A percentile compares a stretch with the other conserved stretches of the same genome.
Evolutionary conservation across 2,113 vertebrate species (phyloP).

Genomic region (Crotalus helleri): DNA sequence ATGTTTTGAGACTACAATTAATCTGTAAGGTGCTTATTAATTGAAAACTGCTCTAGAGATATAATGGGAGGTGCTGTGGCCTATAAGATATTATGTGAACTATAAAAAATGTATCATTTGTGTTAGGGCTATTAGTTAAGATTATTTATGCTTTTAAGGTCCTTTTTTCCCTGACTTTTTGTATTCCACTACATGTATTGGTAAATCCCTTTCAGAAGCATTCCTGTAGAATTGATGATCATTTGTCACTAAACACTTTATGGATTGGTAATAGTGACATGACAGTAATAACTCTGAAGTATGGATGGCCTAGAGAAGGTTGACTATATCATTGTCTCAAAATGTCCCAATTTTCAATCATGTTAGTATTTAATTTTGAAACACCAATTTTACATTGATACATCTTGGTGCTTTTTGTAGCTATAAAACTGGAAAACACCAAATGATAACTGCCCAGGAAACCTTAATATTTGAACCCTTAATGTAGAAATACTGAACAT

Average conservation of each 20-base stretch:
- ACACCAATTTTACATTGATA: not conserved
- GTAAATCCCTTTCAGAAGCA: not conserved
- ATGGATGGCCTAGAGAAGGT: not conserved
- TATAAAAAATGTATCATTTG: not conserved
- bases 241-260: not conserved
- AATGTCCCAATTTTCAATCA: not conserved
- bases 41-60: not conserved
- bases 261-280: not conserved
- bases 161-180: not conserved
- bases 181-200: not conserved
- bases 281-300: not conserved
- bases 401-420: constrained; percentile 1
- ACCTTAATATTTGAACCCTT: not conserved
- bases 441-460: not conserved
- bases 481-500: constrained; percentile 42
- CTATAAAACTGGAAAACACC: not conserved
- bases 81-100: not conserved
- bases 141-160: not conserved
- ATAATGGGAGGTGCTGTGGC: not conserved
- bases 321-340: not conserved
- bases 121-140: not conserved
- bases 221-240: not conserved
- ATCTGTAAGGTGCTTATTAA: not conserved
- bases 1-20: not conserved
- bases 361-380: not conserved